These are phyloP conservation scores for Sussaba pulchella DNA, from an alignment of 2,888 invertebrate genomes.

Conservation along the genomic window DNA sequence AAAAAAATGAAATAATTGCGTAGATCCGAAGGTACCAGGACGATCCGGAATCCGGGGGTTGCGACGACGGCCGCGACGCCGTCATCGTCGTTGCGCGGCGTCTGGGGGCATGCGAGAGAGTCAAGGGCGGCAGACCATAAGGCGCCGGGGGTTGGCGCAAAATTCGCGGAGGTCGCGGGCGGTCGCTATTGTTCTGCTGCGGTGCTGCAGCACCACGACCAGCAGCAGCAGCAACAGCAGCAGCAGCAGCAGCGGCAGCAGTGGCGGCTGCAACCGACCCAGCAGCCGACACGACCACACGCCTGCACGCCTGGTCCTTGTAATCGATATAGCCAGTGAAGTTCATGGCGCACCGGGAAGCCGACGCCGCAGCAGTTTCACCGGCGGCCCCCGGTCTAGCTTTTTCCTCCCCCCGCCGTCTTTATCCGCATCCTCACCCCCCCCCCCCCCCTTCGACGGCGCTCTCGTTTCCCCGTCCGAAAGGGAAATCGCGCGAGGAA, in stretches of 20 bases:
- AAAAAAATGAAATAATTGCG: not conserved
- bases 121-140: constrained; percentile 82
- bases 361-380: constrained; percentile 68
- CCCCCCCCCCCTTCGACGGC: constrained; percentile 15
- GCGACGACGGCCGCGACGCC: not conserved
- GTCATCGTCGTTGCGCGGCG: constrained; percentile 42
- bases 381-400: constrained; percentile 47
- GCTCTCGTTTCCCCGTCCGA: constrained; percentile 11
- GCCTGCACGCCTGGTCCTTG: constrained; percentile 67
- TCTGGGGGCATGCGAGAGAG: constrained; percentile 67
- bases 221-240: constrained; percentile 33
- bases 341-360: constrained; percentile 79
- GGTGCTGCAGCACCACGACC: no score
- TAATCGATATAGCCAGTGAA: constrained; percentile 82
- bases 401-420: constrained; percentile 58
- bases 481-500: constrained; percentile 14
- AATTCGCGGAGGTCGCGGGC: constrained; percentile 33
- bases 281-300: constrained; percentile 42
- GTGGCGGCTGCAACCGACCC: constrained; percentile 4
- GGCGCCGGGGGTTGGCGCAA: constrained; percentile 78
- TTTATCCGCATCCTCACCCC: constrained; percentile 52
- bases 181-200: constrained; percentile 37
- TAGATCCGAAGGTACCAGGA: not conserved
- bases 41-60: not conserved
- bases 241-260: constrained; percentile 11